phyloP scores from a whole-genome alignment of 2,888 invertebrate species.

The Buathra laborator region DNA sequence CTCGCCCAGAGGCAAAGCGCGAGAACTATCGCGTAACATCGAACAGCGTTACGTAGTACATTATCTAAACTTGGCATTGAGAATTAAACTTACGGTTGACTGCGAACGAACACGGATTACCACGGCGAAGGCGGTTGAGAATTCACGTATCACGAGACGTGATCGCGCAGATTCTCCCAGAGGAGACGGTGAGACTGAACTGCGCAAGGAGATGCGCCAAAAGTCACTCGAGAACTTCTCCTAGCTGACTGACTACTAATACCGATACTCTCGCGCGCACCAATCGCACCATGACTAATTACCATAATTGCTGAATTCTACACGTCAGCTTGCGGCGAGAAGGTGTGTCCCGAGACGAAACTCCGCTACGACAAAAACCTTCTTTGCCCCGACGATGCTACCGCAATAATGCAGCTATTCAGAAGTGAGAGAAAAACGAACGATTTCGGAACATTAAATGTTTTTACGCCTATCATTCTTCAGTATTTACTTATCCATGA shows the following conservation, averaged over 20 bases:
- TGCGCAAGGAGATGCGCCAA: constrained; percentile 6
- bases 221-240: constrained; percentile 24
- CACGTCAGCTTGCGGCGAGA: constrained; percentile 17
- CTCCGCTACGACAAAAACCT: not conserved
- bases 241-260: constrained; percentile 16
- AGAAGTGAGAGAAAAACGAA: too few relatives aligned
- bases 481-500: too few relatives aligned
- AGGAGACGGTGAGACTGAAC: constrained; percentile 1
- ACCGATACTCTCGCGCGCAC: constrained; percentile 17
- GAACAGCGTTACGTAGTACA: not conserved
- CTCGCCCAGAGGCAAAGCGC: not conserved
- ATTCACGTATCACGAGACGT: constrained; percentile 40
- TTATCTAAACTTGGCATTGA: constrained; percentile 40
- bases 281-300: constrained; percentile 61
- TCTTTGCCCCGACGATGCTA: not conserved
- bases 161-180: constrained; percentile 30
- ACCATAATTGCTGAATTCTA: constrained; percentile 62
- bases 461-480: too few relatives aligned
- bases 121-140: not conserved
- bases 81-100: constrained; percentile 32
- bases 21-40: not conserved
- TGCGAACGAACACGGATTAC: constrained; percentile 28
- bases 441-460: too few relatives aligned
- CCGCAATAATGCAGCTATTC: not conserved
- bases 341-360: not conserved